Conservation (phyloP, 2,113 vertebrate species). For the Brachyistius frenatus region DNA sequence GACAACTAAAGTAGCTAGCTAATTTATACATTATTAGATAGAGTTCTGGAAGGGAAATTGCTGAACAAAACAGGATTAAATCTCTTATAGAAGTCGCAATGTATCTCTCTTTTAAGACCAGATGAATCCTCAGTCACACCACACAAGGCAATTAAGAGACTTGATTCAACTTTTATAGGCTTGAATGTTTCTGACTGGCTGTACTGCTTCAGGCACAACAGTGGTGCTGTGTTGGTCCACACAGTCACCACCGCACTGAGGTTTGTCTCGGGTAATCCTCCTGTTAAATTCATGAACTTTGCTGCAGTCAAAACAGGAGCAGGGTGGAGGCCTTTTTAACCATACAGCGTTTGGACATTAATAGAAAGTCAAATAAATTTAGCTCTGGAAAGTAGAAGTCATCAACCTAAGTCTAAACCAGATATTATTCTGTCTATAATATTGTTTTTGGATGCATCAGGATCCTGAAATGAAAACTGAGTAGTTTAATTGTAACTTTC, state of each 20-base stretch:
- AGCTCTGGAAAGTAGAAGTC: neutral
- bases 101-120: neutral
- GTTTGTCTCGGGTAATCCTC: slow-evolving; percentile 39
- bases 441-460: neutral
- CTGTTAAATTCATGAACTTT: slow-evolving; percentile 27
- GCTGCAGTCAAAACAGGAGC: slow-evolving; percentile 17
- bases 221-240: slow-evolving; percentile 16
- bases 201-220: neutral
- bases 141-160: neutral
- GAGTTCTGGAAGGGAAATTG: no score
- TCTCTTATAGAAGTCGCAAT: neutral
- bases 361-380: slow-evolving; percentile 4
- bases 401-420: no score
- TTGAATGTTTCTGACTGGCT: neutral
- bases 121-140: neutral
- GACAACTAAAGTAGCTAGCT: no score
- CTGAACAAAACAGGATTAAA: no score
- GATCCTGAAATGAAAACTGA: neutral
- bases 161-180: neutral
- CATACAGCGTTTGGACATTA: neutral
- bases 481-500: neutral
- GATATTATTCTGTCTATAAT: neutral
- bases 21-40: no score
- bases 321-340: slow-evolving; percentile 2
- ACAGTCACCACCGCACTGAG: slow-evolving; percentile 7